Conservation (phyloP, 2,797 vertebrate genomes). For the Spinus pinus region DNA sequence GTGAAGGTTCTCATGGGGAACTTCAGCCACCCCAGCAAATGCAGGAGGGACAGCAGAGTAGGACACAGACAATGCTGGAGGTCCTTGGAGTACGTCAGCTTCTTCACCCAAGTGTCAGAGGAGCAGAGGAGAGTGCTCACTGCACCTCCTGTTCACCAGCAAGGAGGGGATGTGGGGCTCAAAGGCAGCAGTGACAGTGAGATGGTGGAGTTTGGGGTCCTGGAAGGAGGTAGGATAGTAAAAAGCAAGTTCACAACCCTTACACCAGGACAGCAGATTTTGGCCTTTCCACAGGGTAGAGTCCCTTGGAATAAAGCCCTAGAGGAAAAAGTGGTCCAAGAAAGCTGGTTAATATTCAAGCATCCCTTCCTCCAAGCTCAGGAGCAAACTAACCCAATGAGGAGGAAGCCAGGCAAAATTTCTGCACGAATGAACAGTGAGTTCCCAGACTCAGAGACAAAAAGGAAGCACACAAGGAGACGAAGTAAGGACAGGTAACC, state of each 20-base stretch:
- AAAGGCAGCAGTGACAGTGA: neutral
- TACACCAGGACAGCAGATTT: neutral
- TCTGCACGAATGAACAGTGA: neutral
- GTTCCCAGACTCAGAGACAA: neutral
- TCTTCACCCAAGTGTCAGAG: neutral
- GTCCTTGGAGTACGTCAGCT: neutral
- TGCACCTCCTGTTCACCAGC: neutral
- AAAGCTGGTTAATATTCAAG: neutral
- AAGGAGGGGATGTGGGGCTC: neutral
- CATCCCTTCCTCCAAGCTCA: neutral
- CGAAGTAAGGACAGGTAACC: neutral
- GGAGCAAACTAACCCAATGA: neutral
- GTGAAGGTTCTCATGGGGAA: neutral
- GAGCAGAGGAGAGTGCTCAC: neutral
- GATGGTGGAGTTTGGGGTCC: neutral
- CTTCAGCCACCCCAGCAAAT: neutral
- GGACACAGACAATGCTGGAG: neutral
- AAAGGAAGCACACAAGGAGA: neutral
- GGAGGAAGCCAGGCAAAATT: neutral
- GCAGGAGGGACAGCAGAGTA: neutral
- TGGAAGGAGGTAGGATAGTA: neutral
- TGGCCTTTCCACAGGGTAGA: neutral
- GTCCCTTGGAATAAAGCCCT: neutral
- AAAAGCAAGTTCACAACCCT: neutral
- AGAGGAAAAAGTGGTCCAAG: neutral